A percentile compares a stretch with the other conserved stretches of the same genome.
Evolutionary conservation across 2,888 invertebrate species (phyloP).

Genomic region (Dasysyrphus tricinctus): DNA sequence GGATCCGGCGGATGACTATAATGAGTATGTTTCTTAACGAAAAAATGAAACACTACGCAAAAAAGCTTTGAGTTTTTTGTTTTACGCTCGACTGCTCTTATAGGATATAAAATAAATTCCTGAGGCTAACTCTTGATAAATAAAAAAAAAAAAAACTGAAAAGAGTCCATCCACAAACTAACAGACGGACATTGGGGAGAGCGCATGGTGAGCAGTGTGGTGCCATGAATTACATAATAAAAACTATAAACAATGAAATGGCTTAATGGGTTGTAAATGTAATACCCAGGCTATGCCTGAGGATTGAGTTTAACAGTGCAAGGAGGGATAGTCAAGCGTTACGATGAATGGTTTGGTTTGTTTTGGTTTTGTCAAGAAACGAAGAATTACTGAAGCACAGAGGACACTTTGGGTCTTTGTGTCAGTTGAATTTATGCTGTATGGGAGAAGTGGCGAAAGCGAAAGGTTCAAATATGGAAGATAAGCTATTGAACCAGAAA

Average conservation of each 20-base stretch:
- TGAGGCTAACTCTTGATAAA: conserved; percentile 15
- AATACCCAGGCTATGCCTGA: conserved; percentile 46
- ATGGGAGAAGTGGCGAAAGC: conserved; percentile 43
- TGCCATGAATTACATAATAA: conserved; percentile 69
- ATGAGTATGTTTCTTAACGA: conserved; percentile 48
- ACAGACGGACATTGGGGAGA: conserved; percentile 50
- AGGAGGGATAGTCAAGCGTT: conserved; percentile 54
- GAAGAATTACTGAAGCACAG: conserved; percentile 61
- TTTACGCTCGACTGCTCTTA: conserved; percentile 53
- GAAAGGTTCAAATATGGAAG: conserved; percentile 59
- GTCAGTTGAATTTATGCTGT: conserved; percentile 51
- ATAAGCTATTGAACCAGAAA: conserved; percentile 66
- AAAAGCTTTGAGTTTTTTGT: conserved; percentile 46
- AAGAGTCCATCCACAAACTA: conserved; percentile 35
- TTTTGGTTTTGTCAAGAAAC: conserved; percentile 50
- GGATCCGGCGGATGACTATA: conserved; percentile 45
- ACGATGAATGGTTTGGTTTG: conserved; percentile 51
- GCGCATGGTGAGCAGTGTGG: conserved; percentile 8
- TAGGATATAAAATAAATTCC: conserved; percentile 53
- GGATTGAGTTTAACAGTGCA: conserved; percentile 21
- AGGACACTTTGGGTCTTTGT: conserved; percentile 48
- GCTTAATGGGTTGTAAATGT: conserved; percentile 74
- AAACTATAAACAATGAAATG: conserved; percentile 74
- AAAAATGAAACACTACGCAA: conserved; percentile 21
- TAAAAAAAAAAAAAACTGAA: background rate